Evolutionary conservation across 2,797 vertebrate genomes (phyloP).

Genomic region (Rhynchotus rufescens): DNA sequence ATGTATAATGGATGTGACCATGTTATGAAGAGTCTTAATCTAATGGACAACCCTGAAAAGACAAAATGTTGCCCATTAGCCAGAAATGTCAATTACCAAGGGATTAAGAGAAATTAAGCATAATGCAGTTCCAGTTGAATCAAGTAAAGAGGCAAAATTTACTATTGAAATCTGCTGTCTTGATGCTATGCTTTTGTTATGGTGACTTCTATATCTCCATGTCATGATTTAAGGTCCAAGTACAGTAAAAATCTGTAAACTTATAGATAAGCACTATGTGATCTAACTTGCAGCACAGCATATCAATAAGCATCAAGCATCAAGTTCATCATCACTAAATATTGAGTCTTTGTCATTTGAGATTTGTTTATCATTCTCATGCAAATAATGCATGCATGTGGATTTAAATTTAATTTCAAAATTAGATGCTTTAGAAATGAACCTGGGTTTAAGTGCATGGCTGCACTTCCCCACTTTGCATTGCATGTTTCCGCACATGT

Average conservation of each 20-base stretch:
- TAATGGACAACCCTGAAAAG: neutral
- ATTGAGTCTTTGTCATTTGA: neutral
- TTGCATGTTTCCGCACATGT: too few relatives aligned
- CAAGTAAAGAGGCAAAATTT: neutral
- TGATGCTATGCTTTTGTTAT: neutral
- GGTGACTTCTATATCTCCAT: neutral
- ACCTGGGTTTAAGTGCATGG: neutral
- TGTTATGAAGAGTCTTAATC: neutral
- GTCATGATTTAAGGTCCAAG: neutral
- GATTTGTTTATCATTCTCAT: neutral
- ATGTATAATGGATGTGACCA: neutral
- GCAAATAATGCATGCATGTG: neutral
- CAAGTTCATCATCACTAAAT: neutral
- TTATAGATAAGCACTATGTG: neutral
- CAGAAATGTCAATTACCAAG: neutral
- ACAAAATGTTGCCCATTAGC: neutral
- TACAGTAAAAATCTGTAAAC: neutral
- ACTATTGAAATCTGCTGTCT: neutral
- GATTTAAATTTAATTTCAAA: conserved; percentile 4
- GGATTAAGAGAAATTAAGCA: neutral
- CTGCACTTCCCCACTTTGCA: too few relatives aligned
- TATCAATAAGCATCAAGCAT: neutral
- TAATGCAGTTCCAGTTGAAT: neutral
- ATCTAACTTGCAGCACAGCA: neutral
- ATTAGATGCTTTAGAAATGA: neutral